A percentile compares a stretch with the other conserved stretches of the same genome.
These are phyloP conservation scores for Odontamblyopus lacepedii DNA, from an alignment of 2,797 vertebrate genomes.

Conservation along the genomic window DNA sequence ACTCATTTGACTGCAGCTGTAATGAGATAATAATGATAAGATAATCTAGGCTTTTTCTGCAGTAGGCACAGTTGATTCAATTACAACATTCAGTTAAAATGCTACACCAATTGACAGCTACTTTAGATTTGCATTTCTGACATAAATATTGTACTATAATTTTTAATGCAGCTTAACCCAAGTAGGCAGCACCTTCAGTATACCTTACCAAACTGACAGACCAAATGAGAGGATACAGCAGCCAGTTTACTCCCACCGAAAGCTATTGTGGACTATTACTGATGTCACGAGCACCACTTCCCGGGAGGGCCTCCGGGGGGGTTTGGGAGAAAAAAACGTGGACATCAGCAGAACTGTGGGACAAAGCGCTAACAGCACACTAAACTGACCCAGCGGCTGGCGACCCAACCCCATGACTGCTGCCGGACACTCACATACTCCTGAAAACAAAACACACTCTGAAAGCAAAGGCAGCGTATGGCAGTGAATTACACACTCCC, in stretches of 20 bases:
- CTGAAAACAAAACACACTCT: slow-evolving; percentile 52
- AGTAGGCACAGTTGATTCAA: neutral
- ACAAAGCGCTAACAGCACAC: slow-evolving; percentile 73
- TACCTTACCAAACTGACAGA: slow-evolving; percentile 6
- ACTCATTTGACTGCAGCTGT: slow-evolving; percentile 29
- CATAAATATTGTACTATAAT: neutral
- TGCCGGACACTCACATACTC: slow-evolving; percentile 37
- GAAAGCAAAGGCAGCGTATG: slow-evolving; percentile 12
- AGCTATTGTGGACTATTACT: slow-evolving; percentile 74
- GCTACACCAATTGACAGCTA: neutral
- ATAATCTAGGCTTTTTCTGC: slow-evolving; percentile 4
- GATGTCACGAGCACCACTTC: slow-evolving; percentile 77
- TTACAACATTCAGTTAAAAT: neutral
- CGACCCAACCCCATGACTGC: slow-evolving; percentile 53
- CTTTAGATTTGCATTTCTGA: neutral
- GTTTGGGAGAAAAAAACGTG: slow-evolving; percentile 56
- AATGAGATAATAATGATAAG: neutral
- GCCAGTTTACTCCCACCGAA: slow-evolving; percentile 49
- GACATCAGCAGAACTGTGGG: slow-evolving; percentile 76
- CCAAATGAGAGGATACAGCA: slow-evolving; percentile 24
- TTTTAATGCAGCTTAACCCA: neutral
- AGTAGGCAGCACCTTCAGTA: neutral
- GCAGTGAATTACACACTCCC: slow-evolving; percentile 18
- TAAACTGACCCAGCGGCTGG: slow-evolving; percentile 67
- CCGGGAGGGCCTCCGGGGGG: slow-evolving; percentile 70